Evolutionary conservation across 2,888 invertebrate genomes (phyloP), one percentile per base, ranked within the genome.

Genomic region (Rhimphoctona megacephalus): DNA sequence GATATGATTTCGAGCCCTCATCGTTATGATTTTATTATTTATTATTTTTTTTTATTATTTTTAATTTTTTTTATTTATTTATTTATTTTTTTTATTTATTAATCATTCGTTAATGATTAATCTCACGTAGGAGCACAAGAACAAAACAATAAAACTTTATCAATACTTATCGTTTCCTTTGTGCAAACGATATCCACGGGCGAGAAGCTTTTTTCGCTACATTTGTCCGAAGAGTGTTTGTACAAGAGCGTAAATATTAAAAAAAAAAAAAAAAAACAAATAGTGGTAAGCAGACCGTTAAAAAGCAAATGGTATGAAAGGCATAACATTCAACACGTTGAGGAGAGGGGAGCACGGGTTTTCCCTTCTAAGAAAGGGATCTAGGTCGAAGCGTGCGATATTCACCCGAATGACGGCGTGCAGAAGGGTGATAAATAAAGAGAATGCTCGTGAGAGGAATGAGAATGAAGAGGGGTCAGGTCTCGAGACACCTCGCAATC

Each of bases 261-360:
- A 9, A 9, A 2, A 19, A 19, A 33, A 8, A 33, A 17, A 22
- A 19, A 25, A 57, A 57, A 61, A 8, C n/a, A 52, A n/a, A 57
- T 43, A 57, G 17, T 36, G 11, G 25, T 5, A 8, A 57, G 22
- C 6, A n/a, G 19, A 22, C 8, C 52, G 52, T 52, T n/a, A 54
- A 66, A 39, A 39, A 36, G 66, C n/a, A 66, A 66, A 57, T 0
- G 57, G 25, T 25, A 57, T 25, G 25, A 25, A 57, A 57, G 9
- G 72, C 52, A 72, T 39, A 57, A n/a, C 36, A 54, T 76, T 76
- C 76, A 76, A 76, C 61, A 61, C 61, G 76, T 77, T 49, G 49
- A n/a, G 61, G 61, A 22, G 43, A 61, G 39, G 46, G 74, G 61
- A 1, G 46, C 19, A n/a, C 22, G 64, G 33, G 33, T 33, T 77